Evolutionary conservation across 1,140 invertebrate genomes (phyloP).

Genomic region (fruit fly (Drosophila melanogaster)): DNA sequence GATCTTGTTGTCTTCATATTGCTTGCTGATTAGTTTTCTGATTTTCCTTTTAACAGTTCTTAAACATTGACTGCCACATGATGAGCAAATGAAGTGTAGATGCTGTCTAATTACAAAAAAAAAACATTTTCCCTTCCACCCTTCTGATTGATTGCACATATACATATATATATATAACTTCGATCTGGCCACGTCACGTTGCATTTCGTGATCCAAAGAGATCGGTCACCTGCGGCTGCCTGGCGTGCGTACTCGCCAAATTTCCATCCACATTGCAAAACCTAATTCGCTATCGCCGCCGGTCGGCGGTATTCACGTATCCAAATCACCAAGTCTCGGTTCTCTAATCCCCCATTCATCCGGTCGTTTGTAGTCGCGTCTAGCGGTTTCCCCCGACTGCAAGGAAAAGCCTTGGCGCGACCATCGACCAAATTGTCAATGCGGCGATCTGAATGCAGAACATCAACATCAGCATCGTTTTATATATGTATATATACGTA

Average conservation of each 20-base stretch:
- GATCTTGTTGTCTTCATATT: neutral
- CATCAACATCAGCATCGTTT: constrained; percentile 16
- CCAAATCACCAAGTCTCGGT: constrained; percentile 11
- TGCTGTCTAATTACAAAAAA: neutral
- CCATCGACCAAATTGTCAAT: constrained; percentile 51
- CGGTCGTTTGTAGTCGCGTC: constrained; percentile 4
- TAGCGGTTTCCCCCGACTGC: constrained; percentile 57
- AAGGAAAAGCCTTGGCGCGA: constrained; percentile 72
- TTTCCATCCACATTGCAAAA: constrained; percentile 54
- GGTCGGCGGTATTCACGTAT: constrained; percentile 34
- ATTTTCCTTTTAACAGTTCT: neutral
- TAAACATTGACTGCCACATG: neutral
- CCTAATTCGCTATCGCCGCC: constrained; percentile 23
- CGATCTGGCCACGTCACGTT: constrained; percentile 57
- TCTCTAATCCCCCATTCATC: constrained; percentile 10
- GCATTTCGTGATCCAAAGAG: constrained; percentile 39
- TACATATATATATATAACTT: neutral
- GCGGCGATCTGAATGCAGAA: constrained; percentile 40
- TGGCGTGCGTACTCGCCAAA: constrained; percentile 62
- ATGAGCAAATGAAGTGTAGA: neutral
- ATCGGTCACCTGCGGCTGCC: constrained; percentile 66
- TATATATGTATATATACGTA: constrained; percentile 19
- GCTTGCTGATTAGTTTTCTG: constrained; percentile 1
- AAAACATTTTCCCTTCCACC: neutral
- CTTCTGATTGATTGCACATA: neutral